Percentiles rank a stretch among this genome's conserved stretches.
Conservation (phyloP, 2,888 invertebrate genomes). For the Ectemnius lituratus region DNA sequence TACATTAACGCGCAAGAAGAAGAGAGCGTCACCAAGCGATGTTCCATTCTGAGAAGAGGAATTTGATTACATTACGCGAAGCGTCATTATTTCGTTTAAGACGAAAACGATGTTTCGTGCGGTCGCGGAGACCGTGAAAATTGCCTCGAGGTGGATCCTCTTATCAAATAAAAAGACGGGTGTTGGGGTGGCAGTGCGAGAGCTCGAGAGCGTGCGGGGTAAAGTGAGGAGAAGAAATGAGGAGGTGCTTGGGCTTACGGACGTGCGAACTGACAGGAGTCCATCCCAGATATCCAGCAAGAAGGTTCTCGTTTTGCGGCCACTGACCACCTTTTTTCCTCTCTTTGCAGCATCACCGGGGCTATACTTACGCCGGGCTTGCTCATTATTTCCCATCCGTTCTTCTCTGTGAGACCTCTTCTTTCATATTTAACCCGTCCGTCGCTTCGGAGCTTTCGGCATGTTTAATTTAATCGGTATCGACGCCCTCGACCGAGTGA, state of each 20-base stretch:
- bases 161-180: constrained; percentile 65
- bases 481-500: constrained; percentile 70
- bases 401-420: constrained; percentile 59
- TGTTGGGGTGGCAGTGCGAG: constrained; percentile 37
- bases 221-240: constrained; percentile 53
- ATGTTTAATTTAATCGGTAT: constrained; percentile 75
- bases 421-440: constrained; percentile 66
- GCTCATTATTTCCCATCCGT: constrained; percentile 70
- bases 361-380: constrained; percentile 72
- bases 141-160: constrained; percentile 59
- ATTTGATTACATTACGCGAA: constrained; percentile 45
- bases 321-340: constrained; percentile 63
- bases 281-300: constrained; percentile 66
- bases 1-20: constrained; percentile 24
- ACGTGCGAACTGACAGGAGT: constrained; percentile 73
- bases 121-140: constrained; percentile 59
- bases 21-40: constrained; percentile 58
- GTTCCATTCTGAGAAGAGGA: constrained; percentile 28
- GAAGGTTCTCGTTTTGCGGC: constrained; percentile 69
- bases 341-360: constrained; percentile 70
- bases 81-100: constrained; percentile 63
- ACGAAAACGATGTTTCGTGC: constrained; percentile 60
- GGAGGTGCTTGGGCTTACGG: constrained; percentile 58
- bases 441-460: constrained; percentile 62
- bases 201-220: constrained; percentile 39